These are phyloP conservation scores for Sciurus niger DNA, from an alignment of 2,113 vertebrate species.

Conservation along the genomic window DNA sequence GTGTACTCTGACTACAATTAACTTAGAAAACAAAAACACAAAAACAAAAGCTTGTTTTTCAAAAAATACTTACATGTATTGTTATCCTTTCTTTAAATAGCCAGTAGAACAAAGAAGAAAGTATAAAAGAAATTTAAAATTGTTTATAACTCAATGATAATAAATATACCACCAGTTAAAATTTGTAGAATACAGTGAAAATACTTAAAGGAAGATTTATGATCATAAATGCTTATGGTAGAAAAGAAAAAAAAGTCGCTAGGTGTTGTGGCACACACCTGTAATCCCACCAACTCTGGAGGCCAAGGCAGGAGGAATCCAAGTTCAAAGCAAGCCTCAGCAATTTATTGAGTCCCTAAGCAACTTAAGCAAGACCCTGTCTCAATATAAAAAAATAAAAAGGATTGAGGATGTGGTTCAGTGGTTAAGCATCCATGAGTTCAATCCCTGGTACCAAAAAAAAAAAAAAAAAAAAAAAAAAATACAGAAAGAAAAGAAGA, in stretches of 20 bases:
- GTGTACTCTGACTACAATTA: neutral
- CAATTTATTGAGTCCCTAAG: too few relatives aligned
- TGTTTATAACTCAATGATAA: neutral
- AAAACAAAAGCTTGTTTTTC: neutral
- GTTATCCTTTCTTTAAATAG: conserved; percentile 19
- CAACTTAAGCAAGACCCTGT: neutral
- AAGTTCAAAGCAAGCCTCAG: too few relatives aligned
- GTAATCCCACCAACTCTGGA: too few relatives aligned
- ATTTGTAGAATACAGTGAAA: neutral
- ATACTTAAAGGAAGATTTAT: conserved; percentile 18
- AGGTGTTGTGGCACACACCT: too few relatives aligned
- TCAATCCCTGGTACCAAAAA: too few relatives aligned
- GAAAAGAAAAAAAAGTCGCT: neutral
- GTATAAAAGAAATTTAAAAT: neutral
- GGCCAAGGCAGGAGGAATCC: too few relatives aligned
- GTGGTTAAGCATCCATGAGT: too few relatives aligned
- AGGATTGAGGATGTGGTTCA: too few relatives aligned
- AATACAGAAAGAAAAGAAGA: neutral
- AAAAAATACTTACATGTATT: neutral
- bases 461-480: too few relatives aligned
- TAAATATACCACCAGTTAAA: neutral
- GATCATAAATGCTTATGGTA: neutral
- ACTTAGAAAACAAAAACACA: neutral
- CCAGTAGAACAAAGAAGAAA: neutral
- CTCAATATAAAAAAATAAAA: neutral